Percentiles rank a stretch among this genome's conserved stretches.
phyloP scores from a whole-genome alignment of 2,888 invertebrate genomes.

The Leptothorax acervorum region DNA sequence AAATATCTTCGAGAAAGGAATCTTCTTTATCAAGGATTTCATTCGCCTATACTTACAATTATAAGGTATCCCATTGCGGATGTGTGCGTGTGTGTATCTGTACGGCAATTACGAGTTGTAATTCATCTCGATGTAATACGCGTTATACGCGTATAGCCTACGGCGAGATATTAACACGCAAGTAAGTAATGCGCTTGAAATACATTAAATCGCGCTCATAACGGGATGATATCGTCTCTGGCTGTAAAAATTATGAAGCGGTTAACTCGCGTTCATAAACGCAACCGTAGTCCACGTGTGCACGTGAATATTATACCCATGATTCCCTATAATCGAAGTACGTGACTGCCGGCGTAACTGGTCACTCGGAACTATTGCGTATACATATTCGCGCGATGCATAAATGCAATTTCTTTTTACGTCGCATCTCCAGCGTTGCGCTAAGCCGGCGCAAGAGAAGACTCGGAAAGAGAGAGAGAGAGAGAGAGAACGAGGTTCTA shows the following conservation, averaged over 20 bases:
- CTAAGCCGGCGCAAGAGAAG: background rate
- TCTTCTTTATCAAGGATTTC: background rate
- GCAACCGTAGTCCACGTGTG: slow-evolving; percentile 38
- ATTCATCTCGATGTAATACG: slow-evolving; percentile 33
- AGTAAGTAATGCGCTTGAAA: slow-evolving; percentile 43
- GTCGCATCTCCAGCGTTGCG: background rate
- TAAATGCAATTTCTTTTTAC: slow-evolving; percentile 29
- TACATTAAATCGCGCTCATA: slow-evolving; percentile 51
- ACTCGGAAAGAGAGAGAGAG: background rate
- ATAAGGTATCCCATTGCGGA: background rate
- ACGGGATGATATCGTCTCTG: slow-evolving; percentile 43
- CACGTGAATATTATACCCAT: slow-evolving; percentile 49
- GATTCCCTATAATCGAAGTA: slow-evolving; percentile 57
- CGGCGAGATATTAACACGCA: slow-evolving; percentile 44
- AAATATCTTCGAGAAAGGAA: slow-evolving; percentile 7
- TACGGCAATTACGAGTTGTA: slow-evolving; percentile 28
- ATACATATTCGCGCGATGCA: slow-evolving; percentile 23
- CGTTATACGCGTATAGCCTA: slow-evolving; percentile 18
- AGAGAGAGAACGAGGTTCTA: background rate
- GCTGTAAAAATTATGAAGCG: slow-evolving; percentile 39
- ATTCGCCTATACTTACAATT: slow-evolving; percentile 2
- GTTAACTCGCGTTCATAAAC: slow-evolving; percentile 54
- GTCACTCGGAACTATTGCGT: slow-evolving; percentile 50
- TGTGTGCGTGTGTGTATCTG: background rate
- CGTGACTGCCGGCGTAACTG: slow-evolving; percentile 60